These are phyloP conservation scores for Cyrtodaria siliqua DNA, from an alignment of 2,888 invertebrate genomes.

Conservation along the genomic window DNA sequence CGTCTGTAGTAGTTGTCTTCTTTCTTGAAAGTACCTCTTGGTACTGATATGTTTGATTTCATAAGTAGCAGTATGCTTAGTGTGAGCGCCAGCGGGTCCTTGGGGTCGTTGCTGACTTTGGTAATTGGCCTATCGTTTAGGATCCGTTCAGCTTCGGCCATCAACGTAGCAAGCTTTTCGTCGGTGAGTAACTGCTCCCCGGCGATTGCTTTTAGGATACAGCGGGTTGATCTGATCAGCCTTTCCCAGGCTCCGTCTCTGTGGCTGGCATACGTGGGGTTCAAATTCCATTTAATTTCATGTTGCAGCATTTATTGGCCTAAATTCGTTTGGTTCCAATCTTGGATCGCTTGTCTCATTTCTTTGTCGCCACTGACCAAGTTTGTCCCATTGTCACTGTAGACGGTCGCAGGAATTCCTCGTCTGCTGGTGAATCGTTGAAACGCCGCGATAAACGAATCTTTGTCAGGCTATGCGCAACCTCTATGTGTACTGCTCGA, in stretches of 20 bases:
- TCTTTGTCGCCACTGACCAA: slow-evolving; percentile 24
- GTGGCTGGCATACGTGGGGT: no score
- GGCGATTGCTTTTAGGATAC: no score
- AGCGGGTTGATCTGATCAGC: no score
- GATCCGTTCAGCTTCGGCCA: slow-evolving; percentile 30
- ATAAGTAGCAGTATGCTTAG: slow-evolving; percentile 23
- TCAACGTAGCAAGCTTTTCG: slow-evolving; percentile 24
- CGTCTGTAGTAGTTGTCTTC: slow-evolving; percentile 29
- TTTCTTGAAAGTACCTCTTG: slow-evolving; percentile 44
- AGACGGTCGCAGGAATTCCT: no score
- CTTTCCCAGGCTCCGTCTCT: no score
- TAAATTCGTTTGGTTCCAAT: no score
- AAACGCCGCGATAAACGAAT: slow-evolving; percentile 48
- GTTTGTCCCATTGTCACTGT: slow-evolving; percentile 32
- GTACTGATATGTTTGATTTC: slow-evolving; percentile 33
- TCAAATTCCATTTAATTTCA: no score
- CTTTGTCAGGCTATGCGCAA: slow-evolving; percentile 42
- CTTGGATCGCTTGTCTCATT: no score
- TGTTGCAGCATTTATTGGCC: no score
- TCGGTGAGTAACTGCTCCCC: slow-evolving; percentile 9
- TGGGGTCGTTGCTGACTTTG: slow-evolving; percentile 11
- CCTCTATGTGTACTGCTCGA: slow-evolving; percentile 53
- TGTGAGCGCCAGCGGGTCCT: slow-evolving; percentile 42
- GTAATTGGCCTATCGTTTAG: slow-evolving; percentile 41
- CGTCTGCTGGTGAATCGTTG: slow-evolving; percentile 17